Evolutionary conservation across 2,888 invertebrate genomes (phyloP), one percentile per base, ranked within the genome.

Genomic region (Mythimna loreyi): DNA sequence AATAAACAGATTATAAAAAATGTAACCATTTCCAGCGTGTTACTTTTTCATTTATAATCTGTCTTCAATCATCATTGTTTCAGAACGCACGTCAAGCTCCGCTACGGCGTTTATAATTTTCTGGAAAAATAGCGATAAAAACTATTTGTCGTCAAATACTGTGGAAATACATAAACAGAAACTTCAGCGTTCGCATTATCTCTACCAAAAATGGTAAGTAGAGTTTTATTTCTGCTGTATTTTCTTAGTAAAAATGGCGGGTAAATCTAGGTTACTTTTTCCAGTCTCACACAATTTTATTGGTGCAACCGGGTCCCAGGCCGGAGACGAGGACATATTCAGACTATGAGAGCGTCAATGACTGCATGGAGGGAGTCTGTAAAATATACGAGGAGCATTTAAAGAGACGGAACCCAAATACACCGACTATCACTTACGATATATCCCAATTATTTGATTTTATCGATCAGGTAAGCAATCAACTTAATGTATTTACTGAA

Each of bases 351-450:
- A 98, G 99, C 73, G 98, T 99, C 11, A 99, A 99, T 87, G 99
- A 99, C 88, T 99, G 99, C 90, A 98, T 99, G 98, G 99, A 99
- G 96, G 99, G 99, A 45, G 99, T 99, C 16, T 99, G 99, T 92
- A 99, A 99, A 96, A 99, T 99, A 80, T 99, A 99, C 90, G 99
- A 99, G 90, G 99, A 99, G 89, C 99, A 99, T 93, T 94, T 99
- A 82, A 99, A 99, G 91, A 97, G 98, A 72, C 97, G 98, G 87
- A 99, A 99, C 91, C 99, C 99, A 0, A 98, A 99, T 89, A 98
- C 98, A 21, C 99, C 99, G 1, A 99, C 99, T 2, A 99, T 99
- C 75, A 99, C 99, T 0, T 99, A 99, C 89, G 99, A 99, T 91
- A 99, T 99, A 67, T 98, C 98, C 67, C 99, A 99, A 89, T 96